These are phyloP conservation scores for Drosophila macrospina DNA, from an alignment of 2,888 invertebrate genomes.

Conservation along the genomic window DNA sequence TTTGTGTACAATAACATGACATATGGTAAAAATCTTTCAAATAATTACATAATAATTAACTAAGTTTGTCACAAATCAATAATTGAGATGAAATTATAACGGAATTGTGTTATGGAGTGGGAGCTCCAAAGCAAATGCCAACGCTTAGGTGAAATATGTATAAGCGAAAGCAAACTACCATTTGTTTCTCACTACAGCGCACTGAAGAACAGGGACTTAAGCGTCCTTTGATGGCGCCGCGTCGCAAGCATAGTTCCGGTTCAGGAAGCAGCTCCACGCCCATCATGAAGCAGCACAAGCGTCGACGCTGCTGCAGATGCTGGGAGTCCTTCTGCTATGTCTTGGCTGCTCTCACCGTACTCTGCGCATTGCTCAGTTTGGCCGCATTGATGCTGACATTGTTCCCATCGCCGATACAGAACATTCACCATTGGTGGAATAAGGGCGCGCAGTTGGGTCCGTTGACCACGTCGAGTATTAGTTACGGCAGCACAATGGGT, in stretches of 20 bases:
- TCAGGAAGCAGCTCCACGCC: conserved; percentile 85
- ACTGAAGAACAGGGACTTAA: conserved; percentile 90
- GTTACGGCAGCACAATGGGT: conserved; percentile 76
- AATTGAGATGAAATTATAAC: background rate
- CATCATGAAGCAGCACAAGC: conserved; percentile 85
- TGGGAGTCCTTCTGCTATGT: conserved; percentile 90
- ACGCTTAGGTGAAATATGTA: too few relatives aligned
- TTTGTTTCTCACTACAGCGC: conserved; percentile 83
- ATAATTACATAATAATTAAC: background rate
- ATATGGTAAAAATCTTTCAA: background rate
- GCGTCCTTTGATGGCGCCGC: conserved; percentile 90
- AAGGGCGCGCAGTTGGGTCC: conserved; percentile 55
- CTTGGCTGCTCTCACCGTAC: conserved; percentile 87
- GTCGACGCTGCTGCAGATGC: conserved; percentile 86
- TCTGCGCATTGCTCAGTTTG: conserved; percentile 88
- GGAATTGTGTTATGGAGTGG: background rate
- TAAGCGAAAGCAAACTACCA: background rate
- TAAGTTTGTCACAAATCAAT: background rate
- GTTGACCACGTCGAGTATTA: conserved; percentile 19
- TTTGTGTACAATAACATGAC: background rate
- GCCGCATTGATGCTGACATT: conserved; percentile 88
- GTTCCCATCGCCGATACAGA: conserved; percentile 88
- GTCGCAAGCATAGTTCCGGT: conserved; percentile 86
- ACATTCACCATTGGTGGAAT: conserved; percentile 87
- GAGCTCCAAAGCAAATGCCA: background rate